phyloP scores from a whole-genome alignment of 2,797 vertebrate genomes.

The Podarcis siculus region DNA sequence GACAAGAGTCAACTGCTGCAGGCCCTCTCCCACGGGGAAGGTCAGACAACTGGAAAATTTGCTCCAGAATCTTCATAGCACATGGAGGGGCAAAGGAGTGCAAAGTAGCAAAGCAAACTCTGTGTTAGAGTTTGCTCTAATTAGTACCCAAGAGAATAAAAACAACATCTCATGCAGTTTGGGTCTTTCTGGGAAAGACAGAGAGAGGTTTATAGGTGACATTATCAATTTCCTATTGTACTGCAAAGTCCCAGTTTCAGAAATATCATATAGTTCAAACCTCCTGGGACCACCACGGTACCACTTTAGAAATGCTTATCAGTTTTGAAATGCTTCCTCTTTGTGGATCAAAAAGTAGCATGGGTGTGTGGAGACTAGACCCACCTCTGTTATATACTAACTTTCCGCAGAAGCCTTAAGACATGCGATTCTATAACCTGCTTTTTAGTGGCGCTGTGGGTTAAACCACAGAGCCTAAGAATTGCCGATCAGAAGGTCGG shows the following conservation, averaged over 20 bases:
- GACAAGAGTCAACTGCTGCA: not conserved
- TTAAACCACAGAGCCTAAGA: too few relatives aligned
- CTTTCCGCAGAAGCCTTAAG: not conserved
- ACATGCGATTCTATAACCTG: not conserved
- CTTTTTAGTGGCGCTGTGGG: not conserved
- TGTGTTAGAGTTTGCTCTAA: not conserved
- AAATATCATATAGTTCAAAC: not conserved
- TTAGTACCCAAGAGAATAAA: not conserved
- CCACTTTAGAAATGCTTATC: not conserved
- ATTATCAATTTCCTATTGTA: not conserved
- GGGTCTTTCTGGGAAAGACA: not conserved
- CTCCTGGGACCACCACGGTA: not conserved
- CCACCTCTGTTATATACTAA: not conserved
- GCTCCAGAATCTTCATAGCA: not conserved
- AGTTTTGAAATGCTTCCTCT: not conserved
- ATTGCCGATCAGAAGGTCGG: too few relatives aligned
- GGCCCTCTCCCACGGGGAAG: not conserved
- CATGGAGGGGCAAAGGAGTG: not conserved
- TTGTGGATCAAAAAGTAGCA: not conserved
- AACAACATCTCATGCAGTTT: not conserved
- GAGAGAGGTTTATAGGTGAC: not conserved
- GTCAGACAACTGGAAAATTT: not conserved
- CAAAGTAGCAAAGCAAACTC: not conserved
- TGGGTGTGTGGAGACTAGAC: not conserved
- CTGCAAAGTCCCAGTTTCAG: not conserved